Base-by-base conservation (phyloP, 64 coral and sea anemone genomes). In the Pocillopora verrucosa region DNA sequence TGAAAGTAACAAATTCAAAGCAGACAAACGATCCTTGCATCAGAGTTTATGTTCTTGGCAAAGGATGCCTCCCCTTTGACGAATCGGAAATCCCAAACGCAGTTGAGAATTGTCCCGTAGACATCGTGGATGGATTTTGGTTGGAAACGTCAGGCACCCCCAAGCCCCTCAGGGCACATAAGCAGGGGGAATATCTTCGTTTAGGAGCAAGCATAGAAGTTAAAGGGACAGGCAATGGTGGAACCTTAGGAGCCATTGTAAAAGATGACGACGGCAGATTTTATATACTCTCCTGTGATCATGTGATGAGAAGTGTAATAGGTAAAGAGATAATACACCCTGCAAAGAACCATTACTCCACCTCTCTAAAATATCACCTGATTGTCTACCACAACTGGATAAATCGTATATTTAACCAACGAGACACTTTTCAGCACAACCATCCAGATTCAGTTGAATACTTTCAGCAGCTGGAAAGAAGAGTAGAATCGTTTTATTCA, bases 41-140 rank as follows among this genome's bases (percentile, higher is more conserved):
- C 34, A 69, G 25, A 11, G 35, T 86, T 10, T 70, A 41, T 86
- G 83, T 86, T 38, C 36, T 86, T 11, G 83, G 61, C 1, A 86
- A 86, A 70, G 83, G 83, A 68, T 14, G 22, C 14, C 34, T 86
- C 25, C 83, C 83, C 24, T 0, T 86, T 51, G 62, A 64, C 20
- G 83, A 86, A 41, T 12, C 22, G 15, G 20, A 1, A 5, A n/a
- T 72, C 56, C 38, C 83, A 41, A 1, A 1, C 11, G 16, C 4
- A 14, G 15, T 86, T 4, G 83, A 13, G 19, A 13, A 13, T 4
- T 86, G 36, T n/a, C 60, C 20, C 10, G 38, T 86, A 16, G 64
- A 86, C 59, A 64, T 86, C 16, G 67, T 68, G 17, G 37, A 86
- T 65, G 83, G 83, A 61, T 86, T 65, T 56, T 86, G 37, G 24